Conservation (phyloP, 2,113 vertebrate species). For the Oenanthe melanoleuca region DNA sequence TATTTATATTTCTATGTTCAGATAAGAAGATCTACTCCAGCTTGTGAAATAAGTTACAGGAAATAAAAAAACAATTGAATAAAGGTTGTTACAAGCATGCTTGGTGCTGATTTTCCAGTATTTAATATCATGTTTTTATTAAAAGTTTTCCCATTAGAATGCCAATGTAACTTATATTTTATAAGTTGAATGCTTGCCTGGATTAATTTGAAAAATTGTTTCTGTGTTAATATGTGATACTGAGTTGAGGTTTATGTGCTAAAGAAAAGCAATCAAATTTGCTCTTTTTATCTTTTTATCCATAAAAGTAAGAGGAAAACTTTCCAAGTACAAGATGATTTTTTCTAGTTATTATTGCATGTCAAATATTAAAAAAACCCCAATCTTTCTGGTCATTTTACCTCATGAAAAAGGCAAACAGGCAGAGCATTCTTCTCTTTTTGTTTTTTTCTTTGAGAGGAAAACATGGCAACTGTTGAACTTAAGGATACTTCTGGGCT, state of each 20-base stretch:
- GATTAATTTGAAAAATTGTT: neutral
- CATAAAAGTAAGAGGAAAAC: neutral
- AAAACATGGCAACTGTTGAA: slow-evolving; percentile 32
- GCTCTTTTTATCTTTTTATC: neutral
- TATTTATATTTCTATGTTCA: neutral
- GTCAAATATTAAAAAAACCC: neutral
- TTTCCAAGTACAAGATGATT: neutral
- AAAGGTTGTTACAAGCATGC: neutral
- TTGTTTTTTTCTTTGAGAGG: neutral
- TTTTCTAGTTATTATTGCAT: neutral
- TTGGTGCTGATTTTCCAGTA: neutral
- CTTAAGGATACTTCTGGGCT: slow-evolving; percentile 41
- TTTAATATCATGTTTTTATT: neutral
- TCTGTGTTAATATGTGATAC: neutral
- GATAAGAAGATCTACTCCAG: neutral
- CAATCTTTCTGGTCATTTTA: neutral
- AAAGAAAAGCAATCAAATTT: neutral
- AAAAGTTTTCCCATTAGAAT: neutral
- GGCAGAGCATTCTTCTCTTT: neutral
- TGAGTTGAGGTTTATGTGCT: neutral
- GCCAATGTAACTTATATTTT: neutral
- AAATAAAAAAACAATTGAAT: neutral
- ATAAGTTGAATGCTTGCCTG: neutral
- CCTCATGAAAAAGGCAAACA: neutral
- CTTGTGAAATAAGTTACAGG: neutral